Percentiles rank a stretch among this genome's conserved stretches.
Evolutionary conservation across 2,888 invertebrate genomes (phyloP).

Genomic region (Ditylenchus weischeri): DNA sequence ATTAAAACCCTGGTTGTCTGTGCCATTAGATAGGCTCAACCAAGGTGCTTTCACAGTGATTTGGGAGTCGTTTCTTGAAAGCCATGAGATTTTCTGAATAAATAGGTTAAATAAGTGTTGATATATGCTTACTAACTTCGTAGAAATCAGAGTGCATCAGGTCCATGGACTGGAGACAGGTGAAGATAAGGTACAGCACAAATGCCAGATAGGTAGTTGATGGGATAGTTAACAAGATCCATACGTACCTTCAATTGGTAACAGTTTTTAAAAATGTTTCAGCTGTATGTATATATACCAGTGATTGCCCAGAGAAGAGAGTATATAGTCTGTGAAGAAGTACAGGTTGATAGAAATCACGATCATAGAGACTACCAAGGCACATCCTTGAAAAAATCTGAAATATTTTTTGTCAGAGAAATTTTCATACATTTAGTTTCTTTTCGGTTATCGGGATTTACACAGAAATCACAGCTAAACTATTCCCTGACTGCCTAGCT

Average conservation of each 20-base stretch:
- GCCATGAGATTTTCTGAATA: conserved; percentile 15
- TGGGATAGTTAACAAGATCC: conserved; percentile 64
- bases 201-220: conserved; percentile 71
- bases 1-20: not conserved
- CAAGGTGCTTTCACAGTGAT: conserved; percentile 21
- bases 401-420: conserved; percentile 13
- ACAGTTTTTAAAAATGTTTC: too few species aligned
- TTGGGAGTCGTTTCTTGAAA: conserved; percentile 16
- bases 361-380: conserved; percentile 69
- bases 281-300: conserved; percentile 51
- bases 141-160: conserved; percentile 1
- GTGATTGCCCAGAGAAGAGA: conserved; percentile 32
- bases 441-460: too few species aligned
- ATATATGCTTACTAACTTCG: not conserved
- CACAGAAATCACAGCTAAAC: not conserved
- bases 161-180: conserved; percentile 29
- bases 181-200: conserved; percentile 70
- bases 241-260: conserved; percentile 50
- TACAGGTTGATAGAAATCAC: conserved; percentile 78
- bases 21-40: not conserved
- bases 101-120: not conserved
- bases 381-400: conserved; percentile 67
- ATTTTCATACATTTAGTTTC: not conserved
- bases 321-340: conserved; percentile 70
- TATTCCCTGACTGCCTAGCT: too few species aligned